Evolutionary conservation across 2,888 invertebrate species (phyloP), one percentile per base, ranked within the genome.

Genomic region (Agrilus biguttatus): DNA sequence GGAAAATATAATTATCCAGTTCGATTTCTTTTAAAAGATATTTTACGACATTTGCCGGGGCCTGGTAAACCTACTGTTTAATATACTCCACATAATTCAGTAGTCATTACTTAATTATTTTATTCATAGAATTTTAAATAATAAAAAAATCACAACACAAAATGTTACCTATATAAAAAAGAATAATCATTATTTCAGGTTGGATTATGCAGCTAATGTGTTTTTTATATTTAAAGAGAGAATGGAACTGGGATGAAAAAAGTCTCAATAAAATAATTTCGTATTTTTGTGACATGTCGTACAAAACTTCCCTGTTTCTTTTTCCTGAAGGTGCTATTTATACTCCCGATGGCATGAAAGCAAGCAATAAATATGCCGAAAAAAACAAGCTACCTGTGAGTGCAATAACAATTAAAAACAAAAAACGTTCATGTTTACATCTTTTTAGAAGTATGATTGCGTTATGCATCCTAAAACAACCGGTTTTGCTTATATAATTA

Each of bases 271-370:
- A 77, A 45, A 77, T 82, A 45, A 68, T 87, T 13, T 75, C 82
- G 51, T 90, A 90, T 60, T 80, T 87, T 54, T 69, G 74, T 33
- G 73, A 75, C 44, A 65, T 83, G 37, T 68, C 71, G 7, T 77
- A 78, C 56, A 75, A 75, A 40, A 78, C 74, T 51, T 74, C 87
- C 66, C 63, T 92, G 37, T 68, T 92, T 32, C 69, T 92, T 49
- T 92, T 90, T 57, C 91, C 91, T 0, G 91, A 91, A 68, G 91
- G 91, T n/a, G 91, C 91, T 0, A 88, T 92, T 61, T 68, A 89
- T 45, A 84, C 84, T 32, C 67, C 70, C 14, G 68, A 70, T 14
- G 86, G 85, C 41, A 77, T 77, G 51, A 68, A 62, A 14, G 77
- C 76, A 35, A 88, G 88, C 51, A 75, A 85, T 54, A 69, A 68